These are phyloP conservation scores for Eriocheir sinensis DNA, from an alignment of 1,140 invertebrate species.

Conservation along the genomic window DNA sequence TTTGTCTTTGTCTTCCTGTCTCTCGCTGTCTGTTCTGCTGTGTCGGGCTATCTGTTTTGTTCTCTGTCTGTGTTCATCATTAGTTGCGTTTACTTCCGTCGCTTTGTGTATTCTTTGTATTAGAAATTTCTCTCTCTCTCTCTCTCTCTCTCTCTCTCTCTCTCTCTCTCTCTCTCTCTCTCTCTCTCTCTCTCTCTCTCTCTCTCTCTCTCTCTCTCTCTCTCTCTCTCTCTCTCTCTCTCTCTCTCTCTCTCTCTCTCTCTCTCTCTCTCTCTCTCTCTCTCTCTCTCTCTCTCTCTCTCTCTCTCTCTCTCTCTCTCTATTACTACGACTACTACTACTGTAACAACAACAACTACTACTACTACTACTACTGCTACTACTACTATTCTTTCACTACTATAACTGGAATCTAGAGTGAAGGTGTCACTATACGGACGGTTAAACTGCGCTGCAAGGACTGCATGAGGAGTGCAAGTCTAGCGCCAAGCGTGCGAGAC, in stretches of 20 bases:
- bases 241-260: conserved; percentile 19
- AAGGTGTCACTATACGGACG: too few species aligned
- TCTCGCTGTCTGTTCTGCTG: background rate
- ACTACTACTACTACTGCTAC: too few species aligned
- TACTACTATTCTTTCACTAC: too few species aligned
- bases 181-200: background rate
- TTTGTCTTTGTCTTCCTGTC: too few species aligned
- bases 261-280: conserved; percentile 20
- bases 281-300: conserved; percentile 33
- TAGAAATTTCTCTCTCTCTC: background rate
- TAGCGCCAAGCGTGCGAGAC: too few species aligned
- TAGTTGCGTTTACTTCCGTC: background rate
- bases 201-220: background rate
- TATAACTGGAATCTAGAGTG: too few species aligned
- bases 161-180: background rate
- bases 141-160: background rate
- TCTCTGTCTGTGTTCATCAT: too few species aligned
- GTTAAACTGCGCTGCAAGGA: too few species aligned
- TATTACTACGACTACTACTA: background rate
- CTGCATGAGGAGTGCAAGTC: too few species aligned
- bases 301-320: background rate
- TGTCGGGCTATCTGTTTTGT: background rate
- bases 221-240: conserved; percentile 4
- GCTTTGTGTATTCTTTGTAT: background rate
- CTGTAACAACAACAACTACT: too few species aligned